phyloP scores from a whole-genome alignment of 2,888 invertebrate genomes.

The Orthosia gracilis region DNA sequence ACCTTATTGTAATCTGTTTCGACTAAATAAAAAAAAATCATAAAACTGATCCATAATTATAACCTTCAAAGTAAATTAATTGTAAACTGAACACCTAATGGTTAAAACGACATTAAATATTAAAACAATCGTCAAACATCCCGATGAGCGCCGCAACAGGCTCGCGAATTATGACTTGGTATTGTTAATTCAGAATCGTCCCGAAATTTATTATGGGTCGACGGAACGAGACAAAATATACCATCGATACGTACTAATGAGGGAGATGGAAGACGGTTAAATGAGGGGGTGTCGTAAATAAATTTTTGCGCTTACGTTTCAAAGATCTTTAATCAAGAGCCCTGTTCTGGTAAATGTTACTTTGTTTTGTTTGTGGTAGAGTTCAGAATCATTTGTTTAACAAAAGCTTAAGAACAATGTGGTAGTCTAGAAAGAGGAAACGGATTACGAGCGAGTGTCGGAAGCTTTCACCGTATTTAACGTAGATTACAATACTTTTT shows the following conservation, averaged over 20 bases:
- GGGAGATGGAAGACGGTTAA: constrained; percentile 79
- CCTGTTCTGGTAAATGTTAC: constrained; percentile 59
- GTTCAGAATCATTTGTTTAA: constrained; percentile 65
- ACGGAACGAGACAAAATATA: constrained; percentile 74
- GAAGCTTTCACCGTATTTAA: constrained; percentile 83
- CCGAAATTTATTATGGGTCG: constrained; percentile 83
- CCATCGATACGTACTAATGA: constrained; percentile 67
- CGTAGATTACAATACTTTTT: constrained; percentile 78
- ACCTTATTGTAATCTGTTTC: neutral
- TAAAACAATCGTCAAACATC: constrained; percentile 76
- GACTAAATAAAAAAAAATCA: neutral
- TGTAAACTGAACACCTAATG: constrained; percentile 52
- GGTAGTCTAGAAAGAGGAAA: constrained; percentile 80
- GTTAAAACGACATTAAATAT: constrained; percentile 69
- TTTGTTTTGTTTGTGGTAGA: constrained; percentile 57
- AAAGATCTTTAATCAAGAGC: constrained; percentile 77
- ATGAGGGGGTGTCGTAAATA: constrained; percentile 88
- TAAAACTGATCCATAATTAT: neutral
- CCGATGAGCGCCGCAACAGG: constrained; percentile 79
- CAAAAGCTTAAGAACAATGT: constrained; percentile 76
- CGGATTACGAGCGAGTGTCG: constrained; percentile 81
- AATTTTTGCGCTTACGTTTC: constrained; percentile 82
- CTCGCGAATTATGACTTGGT: constrained; percentile 83
- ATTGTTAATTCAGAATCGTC: constrained; percentile 86
- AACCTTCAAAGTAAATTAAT: constrained; percentile 15